Conservation (phyloP, 2,797 vertebrate genomes). For the Pipistrellus nathusii region DNA sequence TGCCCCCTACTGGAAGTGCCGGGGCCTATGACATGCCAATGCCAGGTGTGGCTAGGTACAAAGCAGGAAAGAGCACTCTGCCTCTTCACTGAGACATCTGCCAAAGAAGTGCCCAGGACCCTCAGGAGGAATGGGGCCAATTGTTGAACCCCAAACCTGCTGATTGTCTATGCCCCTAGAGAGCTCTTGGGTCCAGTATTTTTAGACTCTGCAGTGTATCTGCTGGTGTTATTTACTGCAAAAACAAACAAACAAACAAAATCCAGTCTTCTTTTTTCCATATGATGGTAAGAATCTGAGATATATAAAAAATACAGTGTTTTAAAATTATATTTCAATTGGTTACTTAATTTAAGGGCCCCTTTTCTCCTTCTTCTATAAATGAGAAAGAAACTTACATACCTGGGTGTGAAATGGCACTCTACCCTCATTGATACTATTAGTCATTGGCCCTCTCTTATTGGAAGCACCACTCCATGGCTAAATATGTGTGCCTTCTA, state of each 20-base stretch:
- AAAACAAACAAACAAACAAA: too few relatives aligned
- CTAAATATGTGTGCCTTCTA: accelerated
- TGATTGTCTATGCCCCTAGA: accelerated
- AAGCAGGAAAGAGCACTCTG: accelerated
- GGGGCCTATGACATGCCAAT: accelerated
- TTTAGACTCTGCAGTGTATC: accelerated
- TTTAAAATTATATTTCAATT: neutral
- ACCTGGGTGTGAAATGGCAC: neutral
- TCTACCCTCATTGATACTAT: accelerated
- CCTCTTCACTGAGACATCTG: too few relatives aligned
- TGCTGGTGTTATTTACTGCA: accelerated
- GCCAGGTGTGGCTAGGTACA: accelerated
- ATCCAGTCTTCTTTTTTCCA: neutral
- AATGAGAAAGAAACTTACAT: neutral
- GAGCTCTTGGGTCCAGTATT: accelerated
- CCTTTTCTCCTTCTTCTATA: neutral
- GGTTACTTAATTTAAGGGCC: neutral
- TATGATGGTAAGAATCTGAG: neutral
- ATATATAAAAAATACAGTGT: neutral
- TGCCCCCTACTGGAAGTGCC: accelerated
- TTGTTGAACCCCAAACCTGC: accelerated
- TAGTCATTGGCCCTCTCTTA: too few relatives aligned
- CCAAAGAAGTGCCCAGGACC: neutral
- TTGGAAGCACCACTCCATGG: neutral
- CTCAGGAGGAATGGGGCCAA: neutral